Percentiles rank a stretch among this genome's conserved stretches.
Conservation (phyloP, 2,797 vertebrate species). For the Oryzias dopingdopingensis region DNA sequence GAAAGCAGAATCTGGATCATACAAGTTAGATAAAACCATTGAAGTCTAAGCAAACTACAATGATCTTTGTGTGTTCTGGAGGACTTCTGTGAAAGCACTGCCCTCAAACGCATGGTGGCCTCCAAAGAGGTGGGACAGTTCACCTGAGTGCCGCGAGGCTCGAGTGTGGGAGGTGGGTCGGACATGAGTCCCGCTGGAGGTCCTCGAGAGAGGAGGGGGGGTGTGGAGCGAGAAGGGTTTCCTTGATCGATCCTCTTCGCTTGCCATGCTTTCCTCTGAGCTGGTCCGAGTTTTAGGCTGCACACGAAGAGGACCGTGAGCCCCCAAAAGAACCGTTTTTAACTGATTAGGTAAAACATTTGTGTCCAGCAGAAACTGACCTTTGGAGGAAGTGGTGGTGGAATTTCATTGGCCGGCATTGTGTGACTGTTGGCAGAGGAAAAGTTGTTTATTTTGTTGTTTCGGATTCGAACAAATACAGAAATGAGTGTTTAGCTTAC, state of each 20-base stretch:
- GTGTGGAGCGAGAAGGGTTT: slow-evolving; percentile 27
- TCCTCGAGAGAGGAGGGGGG: slow-evolving; percentile 71
- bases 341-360: not conserved
- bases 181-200: slow-evolving; percentile 80
- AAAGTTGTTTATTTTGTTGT: slow-evolving; percentile 4
- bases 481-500: slow-evolving; percentile 17
- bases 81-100: too few relatives aligned
- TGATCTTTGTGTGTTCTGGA: too few relatives aligned
- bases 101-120: too few relatives aligned
- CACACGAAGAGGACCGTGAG: not conserved
- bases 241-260: slow-evolving; percentile 68
- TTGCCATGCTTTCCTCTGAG: slow-evolving; percentile 77
- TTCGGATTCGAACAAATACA: not conserved
- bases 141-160: slow-evolving; percentile 78
- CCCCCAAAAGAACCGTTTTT: too few relatives aligned
- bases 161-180: slow-evolving; percentile 44
- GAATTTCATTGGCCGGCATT: slow-evolving; percentile 57
- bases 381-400: slow-evolving; percentile 91
- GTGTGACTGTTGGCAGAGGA: slow-evolving; percentile 57
- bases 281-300: slow-evolving; percentile 84
- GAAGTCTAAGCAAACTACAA: too few relatives aligned
- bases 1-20: slow-evolving; percentile 58
- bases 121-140: slow-evolving; percentile 3
- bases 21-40: not conserved
- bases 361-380: slow-evolving; percentile 57